Evolutionary conservation across 2,888 invertebrate genomes (phyloP), one percentile per base, ranked within the genome.

Genomic region (Nephrocerus scutellatus): DNA sequence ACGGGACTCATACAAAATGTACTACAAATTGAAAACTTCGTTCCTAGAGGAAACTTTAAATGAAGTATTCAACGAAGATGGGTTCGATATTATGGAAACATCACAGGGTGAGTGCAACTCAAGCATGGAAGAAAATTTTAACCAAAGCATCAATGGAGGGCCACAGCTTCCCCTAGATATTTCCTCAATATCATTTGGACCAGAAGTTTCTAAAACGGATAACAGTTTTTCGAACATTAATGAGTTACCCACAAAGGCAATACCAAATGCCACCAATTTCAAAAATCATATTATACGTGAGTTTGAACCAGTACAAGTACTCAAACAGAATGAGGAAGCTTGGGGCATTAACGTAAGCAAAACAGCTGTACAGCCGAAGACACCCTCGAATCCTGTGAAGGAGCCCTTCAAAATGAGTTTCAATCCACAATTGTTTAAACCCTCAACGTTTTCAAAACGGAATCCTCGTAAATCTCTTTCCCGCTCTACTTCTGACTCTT

Each of bases 1-100:
- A 39, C 77, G 81, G 55, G 76, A 82, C 59, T 83, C 88, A 0
- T 90, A 90, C 57, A 84, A 82, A 63, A 80, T 79, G 64, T 88
- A 88, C 62, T 88, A 83, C 68, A 77, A 82, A 50, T 62, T 87
- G 6, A 88, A 88, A 69, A 83, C 83, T 23, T 73, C 74, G 16
- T 79, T 80, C 15, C 69, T 88, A 30, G 84, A 87, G 56, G 78
- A 79, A 53, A 80, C 82, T 5, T 68, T 86, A 8, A 73, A 73
- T 41, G 76, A 75, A 52, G 71, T 77, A 16, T 73, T 63, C 13
- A 42, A 54, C 14, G 66, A 66, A 21, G 61, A 68, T 40, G 66
- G 65, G 1, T 66, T 62, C 31, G 63, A 66, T 54, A 49, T 67
- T 20, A 36, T 64, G 13, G 63, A 66, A 46, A 59, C 58, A 41